Conservation (phyloP, 1,140 invertebrate species). For the Aphelinus certus region DNA sequence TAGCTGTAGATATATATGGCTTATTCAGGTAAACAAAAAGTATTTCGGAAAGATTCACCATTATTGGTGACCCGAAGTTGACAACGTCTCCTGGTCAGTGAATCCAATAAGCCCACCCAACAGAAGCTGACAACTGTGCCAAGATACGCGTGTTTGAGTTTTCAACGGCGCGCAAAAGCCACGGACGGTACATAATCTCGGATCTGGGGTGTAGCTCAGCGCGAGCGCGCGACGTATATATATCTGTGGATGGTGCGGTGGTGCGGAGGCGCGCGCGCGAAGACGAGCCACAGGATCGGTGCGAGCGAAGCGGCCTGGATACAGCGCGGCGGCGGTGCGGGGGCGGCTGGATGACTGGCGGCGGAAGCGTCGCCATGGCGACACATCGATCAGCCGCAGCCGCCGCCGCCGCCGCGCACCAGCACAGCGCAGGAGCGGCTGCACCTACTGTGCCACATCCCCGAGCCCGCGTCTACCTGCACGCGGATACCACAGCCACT, state of each 20-base stretch:
- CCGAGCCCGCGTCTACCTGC: background rate
- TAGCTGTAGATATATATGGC: too few species aligned
- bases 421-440: constrained; percentile 5
- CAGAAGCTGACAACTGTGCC: too few species aligned
- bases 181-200: background rate
- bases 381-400: constrained; percentile 65
- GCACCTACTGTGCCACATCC: constrained; percentile 21
- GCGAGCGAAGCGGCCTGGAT: constrained; percentile 50
- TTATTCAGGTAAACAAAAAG: too few species aligned
- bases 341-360: constrained; percentile 65
- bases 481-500: too few species aligned
- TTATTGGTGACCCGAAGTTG: too few species aligned
- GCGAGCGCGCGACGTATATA: too few species aligned
- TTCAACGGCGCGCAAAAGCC: too few species aligned
- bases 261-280: background rate
- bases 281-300: constrained; percentile 8
- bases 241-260: background rate
- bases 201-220: background rate
- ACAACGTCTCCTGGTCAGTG: too few species aligned
- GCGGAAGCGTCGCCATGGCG: constrained; percentile 68
- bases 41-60: too few species aligned
- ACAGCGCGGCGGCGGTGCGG: constrained; percentile 63
- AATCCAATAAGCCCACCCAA: too few species aligned
- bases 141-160: too few species aligned
- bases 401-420: constrained; percentile 20